These are phyloP conservation scores for Penaeus vannamei DNA, from an alignment of 1,140 invertebrate genomes.

Conservation along the genomic window DNA sequence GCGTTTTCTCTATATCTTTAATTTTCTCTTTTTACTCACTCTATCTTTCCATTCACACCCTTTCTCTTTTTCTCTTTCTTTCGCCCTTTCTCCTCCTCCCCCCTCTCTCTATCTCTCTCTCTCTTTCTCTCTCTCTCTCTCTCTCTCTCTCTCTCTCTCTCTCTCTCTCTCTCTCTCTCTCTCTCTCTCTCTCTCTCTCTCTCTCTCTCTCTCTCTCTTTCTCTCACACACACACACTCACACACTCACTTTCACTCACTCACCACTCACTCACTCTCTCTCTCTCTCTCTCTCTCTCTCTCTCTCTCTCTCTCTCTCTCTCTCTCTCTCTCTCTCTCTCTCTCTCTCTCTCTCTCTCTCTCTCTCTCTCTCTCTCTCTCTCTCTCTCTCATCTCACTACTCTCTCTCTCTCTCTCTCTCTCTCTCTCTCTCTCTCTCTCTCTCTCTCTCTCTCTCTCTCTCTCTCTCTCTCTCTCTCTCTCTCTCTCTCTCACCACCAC, in stretches of 20 bases:
- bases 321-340: background rate
- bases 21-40: background rate
- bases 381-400: background rate
- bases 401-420: background rate
- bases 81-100: background rate
- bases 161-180: background rate
- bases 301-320: background rate
- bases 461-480: background rate
- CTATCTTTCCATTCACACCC: background rate
- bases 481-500: background rate
- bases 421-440: background rate
- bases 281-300: background rate
- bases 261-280: background rate
- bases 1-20: background rate
- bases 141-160: background rate
- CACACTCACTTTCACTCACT: background rate
- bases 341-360: background rate
- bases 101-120: background rate
- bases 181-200: background rate
- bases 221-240: background rate
- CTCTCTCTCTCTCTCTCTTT: background rate
- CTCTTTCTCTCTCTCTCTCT: conserved; percentile 6
- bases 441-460: background rate
- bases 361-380: background rate
- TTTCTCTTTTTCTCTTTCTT: background rate